A percentile compares a stretch with the other conserved stretches of the same genome.
phyloP scores from a whole-genome alignment of 2,797 vertebrate species.

The Bradypodion ventrale region DNA sequence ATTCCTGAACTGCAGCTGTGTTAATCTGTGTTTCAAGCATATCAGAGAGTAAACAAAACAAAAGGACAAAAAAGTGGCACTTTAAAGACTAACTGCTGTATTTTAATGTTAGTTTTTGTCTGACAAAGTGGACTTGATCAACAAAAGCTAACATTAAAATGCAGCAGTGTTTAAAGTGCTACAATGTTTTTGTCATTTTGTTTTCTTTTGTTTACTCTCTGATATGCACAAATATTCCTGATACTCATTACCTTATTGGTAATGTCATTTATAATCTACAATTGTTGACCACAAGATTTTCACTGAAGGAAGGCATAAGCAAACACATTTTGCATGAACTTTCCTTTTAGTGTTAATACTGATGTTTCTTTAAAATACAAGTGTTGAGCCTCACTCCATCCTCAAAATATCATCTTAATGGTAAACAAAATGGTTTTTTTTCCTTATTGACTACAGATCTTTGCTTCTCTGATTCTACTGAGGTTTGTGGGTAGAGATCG shows the following conservation, averaged over 20 bases:
- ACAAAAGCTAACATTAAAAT: too few species aligned
- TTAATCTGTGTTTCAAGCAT: too few species aligned
- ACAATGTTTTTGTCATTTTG: too few species aligned
- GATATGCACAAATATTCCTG: background rate
- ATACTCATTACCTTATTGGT: background rate
- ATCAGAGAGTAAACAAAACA: too few species aligned
- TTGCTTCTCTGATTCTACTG: background rate
- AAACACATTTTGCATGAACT: background rate
- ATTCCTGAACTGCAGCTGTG: too few species aligned
- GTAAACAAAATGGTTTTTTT: background rate
- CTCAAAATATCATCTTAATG: background rate
- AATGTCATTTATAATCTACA: background rate
- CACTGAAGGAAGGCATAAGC: background rate
- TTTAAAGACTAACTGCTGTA: too few species aligned
- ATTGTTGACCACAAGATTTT: slow-evolving; percentile 3
- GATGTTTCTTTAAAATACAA: slow-evolving; percentile 14
- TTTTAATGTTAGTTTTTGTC: too few species aligned
- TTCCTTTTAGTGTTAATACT: background rate
- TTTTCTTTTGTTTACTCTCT: too few species aligned
- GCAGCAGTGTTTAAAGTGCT: too few species aligned
- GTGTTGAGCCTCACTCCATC: background rate
- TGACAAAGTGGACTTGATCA: too few species aligned
- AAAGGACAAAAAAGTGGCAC: too few species aligned
- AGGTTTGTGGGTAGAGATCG: background rate
- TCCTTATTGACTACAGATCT: background rate